Conservation (phyloP, 1,140 invertebrate genomes). For the Drosophila erecta region DNA sequence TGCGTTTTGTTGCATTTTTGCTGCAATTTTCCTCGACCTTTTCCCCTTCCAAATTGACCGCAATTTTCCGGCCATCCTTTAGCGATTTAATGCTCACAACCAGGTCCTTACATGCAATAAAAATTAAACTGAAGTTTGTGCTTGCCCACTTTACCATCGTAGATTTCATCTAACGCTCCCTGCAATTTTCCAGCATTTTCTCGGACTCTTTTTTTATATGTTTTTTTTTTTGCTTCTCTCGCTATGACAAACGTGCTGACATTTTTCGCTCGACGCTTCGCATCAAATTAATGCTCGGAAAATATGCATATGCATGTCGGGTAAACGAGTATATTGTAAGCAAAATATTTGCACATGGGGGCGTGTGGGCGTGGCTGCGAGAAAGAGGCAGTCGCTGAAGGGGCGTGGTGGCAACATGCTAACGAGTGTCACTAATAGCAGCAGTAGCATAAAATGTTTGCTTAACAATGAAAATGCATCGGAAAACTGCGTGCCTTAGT, state of each 20-base stretch:
- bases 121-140: conserved; percentile 29
- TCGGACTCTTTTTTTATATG: conserved; percentile 19
- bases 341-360: conserved; percentile 56
- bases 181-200: conserved; percentile 21
- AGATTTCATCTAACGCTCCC: not conserved
- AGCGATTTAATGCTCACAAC: not conserved
- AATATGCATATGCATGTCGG: conserved; percentile 68
- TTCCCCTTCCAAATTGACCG: conserved; percentile 1
- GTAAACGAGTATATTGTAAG: conserved; percentile 61
- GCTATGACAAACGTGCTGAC: conserved; percentile 54
- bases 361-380: not conserved
- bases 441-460: conserved; percentile 64
- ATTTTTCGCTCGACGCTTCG: conserved; percentile 55
- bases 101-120: conserved; percentile 13
- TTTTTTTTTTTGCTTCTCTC: not conserved
- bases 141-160: conserved; percentile 12
- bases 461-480: conserved; percentile 67
- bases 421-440: conserved; percentile 67
- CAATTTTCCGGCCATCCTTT: not conserved
- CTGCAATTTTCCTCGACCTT: not conserved
- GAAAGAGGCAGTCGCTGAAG: not conserved
- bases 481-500: conserved; percentile 62
- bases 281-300: conserved; percentile 68
- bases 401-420: conserved; percentile 43
- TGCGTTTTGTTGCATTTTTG: not conserved